Evolutionary conservation across 2,888 invertebrate species (phyloP), one percentile per base, ranked within the genome.

Genomic region (Synergus laeviventris): DNA sequence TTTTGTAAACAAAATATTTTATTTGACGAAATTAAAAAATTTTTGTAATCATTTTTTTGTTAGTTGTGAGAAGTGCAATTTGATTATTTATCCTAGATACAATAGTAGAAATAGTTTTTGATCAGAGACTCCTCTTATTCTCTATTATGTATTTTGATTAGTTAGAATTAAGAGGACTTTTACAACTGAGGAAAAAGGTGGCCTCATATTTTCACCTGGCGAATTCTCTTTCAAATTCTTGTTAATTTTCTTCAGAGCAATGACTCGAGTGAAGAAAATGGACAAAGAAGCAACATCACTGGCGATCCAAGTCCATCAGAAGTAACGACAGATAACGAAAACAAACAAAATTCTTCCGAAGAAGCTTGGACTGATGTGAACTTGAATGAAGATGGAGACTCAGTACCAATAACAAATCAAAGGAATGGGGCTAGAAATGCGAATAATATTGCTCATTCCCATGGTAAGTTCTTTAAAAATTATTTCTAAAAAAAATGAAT

Each of bases 301-400:
- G 90, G 87, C 42, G 91, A 90, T 81, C 88, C 89, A 11, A 90
- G 90, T 83, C 89, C 88, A n/a, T 91, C 91, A 16, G 90, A 91
- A 75, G 84, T 90, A 24, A 91, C 89, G 31, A 91, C 90, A 8
- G 91, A 91, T 81, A 91, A 90, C 78, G 91, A 91, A 80, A 91
- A 90, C 79, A 91, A 91, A 73, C 88, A 88, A 24, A 91, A 91
- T 81, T 91, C 91, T 16, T 91, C 90, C 83, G 97, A 97, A 86
- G 97, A 97, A 87, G 97, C 96, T 73, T 97, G 97, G 97, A 97
- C 97, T 1, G 97, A 97, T 88, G 97, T 97, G 59, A 97, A 97
- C 90, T 92, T 97, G 73, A 97, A 97, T 87, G 97, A 97, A 89
- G 97, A 97, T 78, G 94, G 94, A 1, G 93, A 93, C 79, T 87